Conservation (phyloP, 2,888 invertebrate genomes). For the Tachina grossa region DNA sequence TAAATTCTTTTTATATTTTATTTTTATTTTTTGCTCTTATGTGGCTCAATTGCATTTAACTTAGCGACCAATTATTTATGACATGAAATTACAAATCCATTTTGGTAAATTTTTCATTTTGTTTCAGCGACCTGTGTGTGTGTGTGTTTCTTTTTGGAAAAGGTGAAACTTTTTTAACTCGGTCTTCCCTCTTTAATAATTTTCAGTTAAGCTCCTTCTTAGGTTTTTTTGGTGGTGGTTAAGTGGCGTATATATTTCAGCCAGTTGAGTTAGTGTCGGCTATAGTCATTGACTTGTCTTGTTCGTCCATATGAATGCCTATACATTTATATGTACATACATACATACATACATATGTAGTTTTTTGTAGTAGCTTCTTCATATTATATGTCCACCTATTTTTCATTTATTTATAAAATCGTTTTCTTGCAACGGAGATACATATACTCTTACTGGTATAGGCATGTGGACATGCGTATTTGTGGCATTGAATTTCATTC, state of each 20-base stretch:
- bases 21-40: constrained; percentile 41
- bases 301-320: constrained; percentile 32
- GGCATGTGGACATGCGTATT: constrained; percentile 16
- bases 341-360: background rate
- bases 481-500: constrained; percentile 33
- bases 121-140: constrained; percentile 52
- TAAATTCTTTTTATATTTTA: constrained; percentile 4
- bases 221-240: constrained; percentile 28
- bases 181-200: constrained; percentile 32
- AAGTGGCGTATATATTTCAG: constrained; percentile 64
- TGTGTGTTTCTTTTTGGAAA: constrained; percentile 76
- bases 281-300: constrained; percentile 66
- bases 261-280: constrained; percentile 63
- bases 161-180: constrained; percentile 62
- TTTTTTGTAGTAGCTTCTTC: constrained; percentile 65
- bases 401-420: constrained; percentile 64
- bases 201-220: constrained; percentile 41
- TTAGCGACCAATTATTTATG: constrained; percentile 82
- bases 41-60: constrained; percentile 74
- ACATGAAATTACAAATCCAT: constrained; percentile 82
- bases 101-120: constrained; percentile 81
- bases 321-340: background rate
- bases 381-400: constrained; percentile 69
- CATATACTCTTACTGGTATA: background rate
- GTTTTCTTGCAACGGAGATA: constrained; percentile 38